phyloP scores from a whole-genome alignment of 1,140 invertebrate genomes.

The Formica selysi region DNA sequence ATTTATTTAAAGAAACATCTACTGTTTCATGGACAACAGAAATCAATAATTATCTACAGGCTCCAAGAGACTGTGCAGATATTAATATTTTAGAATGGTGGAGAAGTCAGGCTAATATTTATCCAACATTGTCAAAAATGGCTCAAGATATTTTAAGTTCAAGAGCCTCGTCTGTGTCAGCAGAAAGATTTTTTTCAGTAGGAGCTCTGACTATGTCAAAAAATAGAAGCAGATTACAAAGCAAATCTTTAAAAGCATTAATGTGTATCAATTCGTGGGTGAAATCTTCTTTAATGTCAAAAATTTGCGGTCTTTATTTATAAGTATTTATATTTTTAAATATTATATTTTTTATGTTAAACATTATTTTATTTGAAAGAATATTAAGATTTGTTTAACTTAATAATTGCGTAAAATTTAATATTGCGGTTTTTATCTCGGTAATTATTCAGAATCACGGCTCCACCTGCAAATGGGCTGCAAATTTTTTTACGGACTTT shows the following conservation, averaged over 20 bases:
- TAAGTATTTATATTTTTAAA: not conserved
- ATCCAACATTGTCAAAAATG: conserved; percentile 28
- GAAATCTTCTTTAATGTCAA: not conserved
- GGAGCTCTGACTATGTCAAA: conserved; percentile 7
- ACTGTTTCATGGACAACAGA: conserved; percentile 7
- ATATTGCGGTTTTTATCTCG: too few relatives aligned
- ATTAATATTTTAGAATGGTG: conserved; percentile 10
- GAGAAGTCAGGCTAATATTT: conserved; percentile 7
- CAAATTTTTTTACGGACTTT: too few relatives aligned
- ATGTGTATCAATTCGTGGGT: conserved; percentile 18
- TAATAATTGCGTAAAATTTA: too few relatives aligned
- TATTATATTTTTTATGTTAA: not conserved
- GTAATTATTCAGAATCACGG: too few relatives aligned
- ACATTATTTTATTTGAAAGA: not conserved
- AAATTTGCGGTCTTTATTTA: not conserved
- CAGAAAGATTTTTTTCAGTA: not conserved
- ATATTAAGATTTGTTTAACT: not conserved
- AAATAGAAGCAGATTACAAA: conserved; percentile 6
- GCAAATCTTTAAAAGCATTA: conserved; percentile 20
- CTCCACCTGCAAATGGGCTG: too few relatives aligned
- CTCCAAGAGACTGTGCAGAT: conserved; percentile 14
- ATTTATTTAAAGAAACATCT: conserved; percentile 1
- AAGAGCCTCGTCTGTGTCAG: not conserved
- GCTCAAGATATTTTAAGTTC: conserved; percentile 12
- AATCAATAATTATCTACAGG: conserved; percentile 17